Conservation (phyloP, 2,888 invertebrate genomes). For the Polyommatus icarus region DNA sequence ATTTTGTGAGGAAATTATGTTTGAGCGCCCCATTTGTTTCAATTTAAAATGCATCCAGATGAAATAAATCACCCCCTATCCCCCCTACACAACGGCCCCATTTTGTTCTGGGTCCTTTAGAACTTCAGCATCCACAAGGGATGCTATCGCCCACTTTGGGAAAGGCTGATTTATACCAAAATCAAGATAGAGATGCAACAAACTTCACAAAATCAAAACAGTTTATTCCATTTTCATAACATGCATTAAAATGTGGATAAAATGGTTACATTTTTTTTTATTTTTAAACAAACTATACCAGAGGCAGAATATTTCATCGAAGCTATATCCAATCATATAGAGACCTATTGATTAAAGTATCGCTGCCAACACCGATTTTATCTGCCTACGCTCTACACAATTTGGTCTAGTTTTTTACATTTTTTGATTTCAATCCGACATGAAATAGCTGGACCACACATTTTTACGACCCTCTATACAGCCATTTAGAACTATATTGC, state of each 20-base stretch:
- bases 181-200: neutral
- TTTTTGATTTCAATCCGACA: slow-evolving; percentile 2
- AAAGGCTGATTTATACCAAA: too few relatives aligned
- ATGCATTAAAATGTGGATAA: slow-evolving; percentile 41
- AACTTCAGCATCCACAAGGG: too few relatives aligned
- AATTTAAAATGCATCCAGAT: too few relatives aligned
- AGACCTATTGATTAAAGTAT: slow-evolving; percentile 40
- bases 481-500: neutral
- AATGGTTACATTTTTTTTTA: neutral
- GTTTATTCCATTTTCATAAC: slow-evolving; percentile 49
- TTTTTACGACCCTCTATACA: neutral
- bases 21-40: too few relatives aligned
- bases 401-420: slow-evolving; percentile 15
- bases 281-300: neutral
- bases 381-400: slow-evolving; percentile 15
- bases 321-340: slow-evolving; percentile 40
- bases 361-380: slow-evolving; percentile 23
- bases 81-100: too few relatives aligned
- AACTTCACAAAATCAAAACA: slow-evolving; percentile 48
- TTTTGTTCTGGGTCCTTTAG: too few relatives aligned
- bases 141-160: too few relatives aligned
- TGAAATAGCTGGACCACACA: neutral
- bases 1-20: too few relatives aligned
- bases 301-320: slow-evolving; percentile 44
- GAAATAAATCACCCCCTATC: too few relatives aligned